Evolutionary conservation across 2,888 invertebrate species (phyloP).

Genomic region (Nephrotoma guestfalica): DNA sequence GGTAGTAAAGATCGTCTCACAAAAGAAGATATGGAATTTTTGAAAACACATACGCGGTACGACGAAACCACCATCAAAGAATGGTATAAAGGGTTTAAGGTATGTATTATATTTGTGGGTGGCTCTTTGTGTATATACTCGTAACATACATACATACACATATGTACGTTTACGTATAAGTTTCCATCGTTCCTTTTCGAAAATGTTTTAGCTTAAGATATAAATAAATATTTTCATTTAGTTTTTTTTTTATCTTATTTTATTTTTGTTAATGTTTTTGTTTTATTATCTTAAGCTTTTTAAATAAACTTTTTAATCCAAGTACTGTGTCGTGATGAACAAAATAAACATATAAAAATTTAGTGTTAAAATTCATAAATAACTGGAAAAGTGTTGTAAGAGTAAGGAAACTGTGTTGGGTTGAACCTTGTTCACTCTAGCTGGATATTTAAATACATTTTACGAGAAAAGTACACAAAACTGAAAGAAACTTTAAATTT

Average conservation of each 20-base stretch:
- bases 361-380: background rate
- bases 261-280: background rate
- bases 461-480: background rate
- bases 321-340: background rate
- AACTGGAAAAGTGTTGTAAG: background rate
- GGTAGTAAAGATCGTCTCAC: slow-evolving; percentile 92
- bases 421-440: background rate
- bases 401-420: background rate
- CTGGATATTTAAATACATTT: background rate
- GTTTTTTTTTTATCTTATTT: background rate
- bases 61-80: slow-evolving; percentile 98
- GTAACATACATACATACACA: background rate
- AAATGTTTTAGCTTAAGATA: background rate
- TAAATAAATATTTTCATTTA: background rate
- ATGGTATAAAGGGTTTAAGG: slow-evolving; percentile 99
- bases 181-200: background rate
- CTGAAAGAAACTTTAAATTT: background rate
- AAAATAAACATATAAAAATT: background rate
- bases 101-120: background rate
- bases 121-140: background rate
- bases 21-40: slow-evolving; percentile 97
- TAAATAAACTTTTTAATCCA: background rate
- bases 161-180: background rate
- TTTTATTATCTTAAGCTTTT: background rate
- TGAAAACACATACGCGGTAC: slow-evolving; percentile 94